A percentile compares a stretch with the other conserved stretches of the same genome.
Evolutionary conservation across 2,113 vertebrate genomes (phyloP).

Genomic region (Hiodon alosoides): DNA sequence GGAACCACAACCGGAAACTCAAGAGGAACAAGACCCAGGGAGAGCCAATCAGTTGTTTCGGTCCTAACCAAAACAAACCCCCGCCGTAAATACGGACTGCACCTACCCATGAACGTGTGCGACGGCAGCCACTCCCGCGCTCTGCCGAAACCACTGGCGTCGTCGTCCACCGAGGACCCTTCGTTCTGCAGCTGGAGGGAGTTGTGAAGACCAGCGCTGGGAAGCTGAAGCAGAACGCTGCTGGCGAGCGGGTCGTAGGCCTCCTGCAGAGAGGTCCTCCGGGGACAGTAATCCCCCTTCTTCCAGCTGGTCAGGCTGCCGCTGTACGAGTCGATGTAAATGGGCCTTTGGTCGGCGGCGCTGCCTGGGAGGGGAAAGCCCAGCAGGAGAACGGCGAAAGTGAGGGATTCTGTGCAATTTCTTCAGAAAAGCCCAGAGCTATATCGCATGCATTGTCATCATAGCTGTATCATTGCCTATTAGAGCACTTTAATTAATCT

Average conservation of each 20-base stretch:
- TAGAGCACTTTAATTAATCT: not conserved
- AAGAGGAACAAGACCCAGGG: not conserved
- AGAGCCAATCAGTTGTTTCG: not conserved
- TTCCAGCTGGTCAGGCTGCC: constrained; percentile 57
- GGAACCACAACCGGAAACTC: not conserved
- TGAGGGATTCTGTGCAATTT: not conserved
- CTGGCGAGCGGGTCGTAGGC: constrained; percentile 60
- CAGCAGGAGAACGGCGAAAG: not conserved
- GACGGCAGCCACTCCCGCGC: constrained; percentile 50
- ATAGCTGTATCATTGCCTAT: too few species aligned
- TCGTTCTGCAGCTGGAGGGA: constrained; percentile 53
- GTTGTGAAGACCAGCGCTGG: constrained; percentile 44
- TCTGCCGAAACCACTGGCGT: constrained; percentile 51
- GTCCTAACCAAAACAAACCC: not conserved
- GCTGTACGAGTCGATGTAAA: constrained; percentile 61
- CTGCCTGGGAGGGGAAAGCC: constrained; percentile 54
- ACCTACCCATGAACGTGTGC: constrained; percentile 79
- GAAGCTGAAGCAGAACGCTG: constrained; percentile 51
- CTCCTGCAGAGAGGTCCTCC: constrained; percentile 60
- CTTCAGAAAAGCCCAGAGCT: not conserved
- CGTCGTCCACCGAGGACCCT: constrained; percentile 50
- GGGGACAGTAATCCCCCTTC: constrained; percentile 64
- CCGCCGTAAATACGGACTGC: not conserved
- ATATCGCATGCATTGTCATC: too few species aligned
- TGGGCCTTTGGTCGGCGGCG: constrained; percentile 60